Evolutionary conservation across 1,140 invertebrate species (phyloP).

Genomic region (Mizuhopecten yessoensis): DNA sequence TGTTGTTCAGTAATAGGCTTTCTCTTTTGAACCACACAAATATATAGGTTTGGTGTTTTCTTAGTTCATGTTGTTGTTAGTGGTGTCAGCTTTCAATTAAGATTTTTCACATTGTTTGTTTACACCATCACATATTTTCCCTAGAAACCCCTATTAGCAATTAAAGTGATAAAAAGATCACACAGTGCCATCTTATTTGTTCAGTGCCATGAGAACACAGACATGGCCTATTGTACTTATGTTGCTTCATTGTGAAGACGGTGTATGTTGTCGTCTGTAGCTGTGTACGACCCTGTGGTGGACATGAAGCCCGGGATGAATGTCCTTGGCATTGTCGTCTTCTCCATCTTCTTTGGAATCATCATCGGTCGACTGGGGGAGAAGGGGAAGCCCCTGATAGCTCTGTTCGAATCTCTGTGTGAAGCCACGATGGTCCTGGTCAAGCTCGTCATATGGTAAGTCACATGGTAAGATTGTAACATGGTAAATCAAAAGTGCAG

Average conservation of each 20-base stretch:
- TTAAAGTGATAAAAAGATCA: too few species aligned
- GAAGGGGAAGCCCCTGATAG: slow-evolving; percentile 82
- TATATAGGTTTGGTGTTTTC: too few species aligned
- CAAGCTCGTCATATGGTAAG: slow-evolving; percentile 82
- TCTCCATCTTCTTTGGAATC: slow-evolving; percentile 85
- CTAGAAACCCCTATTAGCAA: too few species aligned
- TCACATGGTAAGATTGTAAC: background rate
- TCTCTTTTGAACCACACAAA: too few species aligned
- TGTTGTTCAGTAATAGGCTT: too few species aligned
- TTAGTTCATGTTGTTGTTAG: too few species aligned
- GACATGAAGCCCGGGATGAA: slow-evolving; percentile 77
- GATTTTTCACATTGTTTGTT: too few species aligned
- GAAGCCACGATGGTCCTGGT: slow-evolving; percentile 84
- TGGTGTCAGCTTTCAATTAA: too few species aligned
- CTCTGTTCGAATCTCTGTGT: slow-evolving; percentile 83
- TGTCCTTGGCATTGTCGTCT: slow-evolving; percentile 84
- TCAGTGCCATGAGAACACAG: too few species aligned
- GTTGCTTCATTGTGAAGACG: background rate
- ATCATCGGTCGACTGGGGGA: slow-evolving; percentile 82
- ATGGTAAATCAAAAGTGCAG: background rate
- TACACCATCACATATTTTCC: too few species aligned
- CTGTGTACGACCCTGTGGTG: slow-evolving; percentile 63
- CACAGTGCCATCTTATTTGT: too few species aligned
- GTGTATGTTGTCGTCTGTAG: background rate
- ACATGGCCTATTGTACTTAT: too few species aligned